Base-by-base conservation (phyloP, 35 echinoderm and acorn worm genomes). In the Apostichopus californicus region DNA sequence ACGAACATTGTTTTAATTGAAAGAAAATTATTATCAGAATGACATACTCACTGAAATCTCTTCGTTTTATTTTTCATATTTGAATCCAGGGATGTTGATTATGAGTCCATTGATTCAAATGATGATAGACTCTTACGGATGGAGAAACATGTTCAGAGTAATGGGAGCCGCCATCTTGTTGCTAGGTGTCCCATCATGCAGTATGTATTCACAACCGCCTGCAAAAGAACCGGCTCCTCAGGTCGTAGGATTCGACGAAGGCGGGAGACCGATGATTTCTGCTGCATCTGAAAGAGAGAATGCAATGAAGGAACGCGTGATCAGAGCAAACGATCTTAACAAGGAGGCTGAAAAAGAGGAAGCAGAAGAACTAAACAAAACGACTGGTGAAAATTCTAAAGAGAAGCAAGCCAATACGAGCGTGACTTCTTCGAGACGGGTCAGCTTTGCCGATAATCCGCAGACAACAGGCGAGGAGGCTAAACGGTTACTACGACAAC, bases 81-180 rank as follows among this genome's bases (percentile, higher is more conserved):
- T 61, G 58, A 9, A 61, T 61, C 5, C 58, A 94, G 93, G 95
- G 15, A 94, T 94, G 93, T 78, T 97, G 21, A 75, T 80, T 55
- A 95, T 94, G 93, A 97, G 94, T 25, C 90, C 86, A 28, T 61
- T 97, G 5, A 92, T 94, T 56, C 86, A 94, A 34, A 91, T 90
- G 78, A 83, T 94, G 59, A 92, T 97, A 22, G 86, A 92, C 24
- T 5, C 7, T 59, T 87, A 81, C 73, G 93, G 93, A n/a, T 94
- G 93, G 93, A 73, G 93, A 15, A 97, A 97, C 82, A 96, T 96
- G 95, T 85, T 96, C 10, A 81, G 95, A 8, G 73, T 94, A 1
- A 92, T 96, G 80, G 95, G 91, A 12, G 70, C 80, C 58, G 46
- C 93, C 23, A 94, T 96, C 54, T 93, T 96, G 54, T 53, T 93